A percentile compares a stretch with the other conserved stretches of the same genome.
Evolutionary conservation across 2,888 invertebrate species (phyloP).

Genomic region (Dynastes grantii): DNA sequence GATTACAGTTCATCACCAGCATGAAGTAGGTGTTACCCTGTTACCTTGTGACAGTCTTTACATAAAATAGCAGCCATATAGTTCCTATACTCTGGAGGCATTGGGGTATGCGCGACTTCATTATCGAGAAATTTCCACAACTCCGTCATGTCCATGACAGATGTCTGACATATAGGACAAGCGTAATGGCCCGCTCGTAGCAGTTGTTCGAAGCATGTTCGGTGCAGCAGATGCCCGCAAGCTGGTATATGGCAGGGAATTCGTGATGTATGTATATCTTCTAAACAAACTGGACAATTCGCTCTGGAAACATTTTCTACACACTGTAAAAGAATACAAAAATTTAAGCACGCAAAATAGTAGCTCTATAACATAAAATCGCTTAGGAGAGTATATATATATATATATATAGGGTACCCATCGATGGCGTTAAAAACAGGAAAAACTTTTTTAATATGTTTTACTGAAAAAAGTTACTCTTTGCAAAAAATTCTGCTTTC

Average conservation of each 20-base stretch:
- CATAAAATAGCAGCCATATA: slow-evolving; percentile 88
- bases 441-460: too few relatives aligned
- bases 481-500: too few relatives aligned
- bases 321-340: slow-evolving; percentile 74
- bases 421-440: too few relatives aligned
- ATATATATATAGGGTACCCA: too few relatives aligned
- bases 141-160: slow-evolving; percentile 89
- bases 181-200: slow-evolving; percentile 86
- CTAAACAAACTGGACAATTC: slow-evolving; percentile 92
- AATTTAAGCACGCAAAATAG: neutral
- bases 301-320: slow-evolving; percentile 91
- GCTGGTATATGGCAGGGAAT: slow-evolving; percentile 92
- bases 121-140: slow-evolving; percentile 88
- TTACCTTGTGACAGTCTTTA: slow-evolving; percentile 93
- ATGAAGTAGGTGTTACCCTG: slow-evolving; percentile 44
- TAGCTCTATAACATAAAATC: too few relatives aligned
- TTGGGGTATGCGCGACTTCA: slow-evolving; percentile 86
- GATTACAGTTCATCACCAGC: neutral
- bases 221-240: slow-evolving; percentile 91
- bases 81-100: slow-evolving; percentile 88
- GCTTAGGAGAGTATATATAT: too few relatives aligned
- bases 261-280: slow-evolving; percentile 92
- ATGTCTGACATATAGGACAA: slow-evolving; percentile 91
- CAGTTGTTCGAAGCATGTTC: slow-evolving; percentile 87
- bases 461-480: too few relatives aligned